Conservation (phyloP, 2,888 invertebrate genomes). For the Xanthorhoe spadicearia region DNA sequence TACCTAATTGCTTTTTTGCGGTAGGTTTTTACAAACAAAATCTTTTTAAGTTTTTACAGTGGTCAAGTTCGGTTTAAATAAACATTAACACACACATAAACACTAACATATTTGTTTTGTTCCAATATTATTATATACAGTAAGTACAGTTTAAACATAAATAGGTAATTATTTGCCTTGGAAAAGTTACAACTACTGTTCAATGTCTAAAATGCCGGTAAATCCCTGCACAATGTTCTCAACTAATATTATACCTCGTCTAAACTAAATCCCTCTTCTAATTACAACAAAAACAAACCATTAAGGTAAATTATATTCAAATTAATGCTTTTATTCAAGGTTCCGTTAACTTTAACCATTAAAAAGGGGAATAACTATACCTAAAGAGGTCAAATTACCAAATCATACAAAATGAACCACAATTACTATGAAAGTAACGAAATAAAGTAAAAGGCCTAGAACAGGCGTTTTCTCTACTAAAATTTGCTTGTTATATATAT, state of each 20-base stretch:
- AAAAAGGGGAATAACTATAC: slow-evolving; percentile 25
- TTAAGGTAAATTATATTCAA: background rate
- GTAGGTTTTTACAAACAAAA: too few species aligned
- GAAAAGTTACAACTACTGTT: background rate
- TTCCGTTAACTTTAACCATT: background rate
- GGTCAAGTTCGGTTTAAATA: too few species aligned
- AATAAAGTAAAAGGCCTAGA: slow-evolving; percentile 10
- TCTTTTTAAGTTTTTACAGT: too few species aligned
- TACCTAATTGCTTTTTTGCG: too few species aligned
- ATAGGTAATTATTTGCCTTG: too few species aligned
- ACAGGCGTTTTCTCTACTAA: too few species aligned
- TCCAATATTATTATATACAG: too few species aligned
- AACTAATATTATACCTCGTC: too few species aligned
- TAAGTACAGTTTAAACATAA: too few species aligned
- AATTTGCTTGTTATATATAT: too few species aligned
- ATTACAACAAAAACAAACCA: background rate
- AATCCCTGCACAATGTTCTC: background rate
- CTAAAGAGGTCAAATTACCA: slow-evolving; percentile 11
- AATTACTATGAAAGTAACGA: background rate
- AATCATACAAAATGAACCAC: slow-evolving; percentile 9
- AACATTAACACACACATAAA: too few species aligned
- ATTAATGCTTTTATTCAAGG: background rate
- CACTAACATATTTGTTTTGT: too few species aligned
- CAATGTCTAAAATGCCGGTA: background rate
- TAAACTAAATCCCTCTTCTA: background rate